Evolutionary conservation across 2,888 invertebrate species (phyloP), one percentile per base, ranked within the genome.

Genomic region (Drosophila kuntzei): DNA sequence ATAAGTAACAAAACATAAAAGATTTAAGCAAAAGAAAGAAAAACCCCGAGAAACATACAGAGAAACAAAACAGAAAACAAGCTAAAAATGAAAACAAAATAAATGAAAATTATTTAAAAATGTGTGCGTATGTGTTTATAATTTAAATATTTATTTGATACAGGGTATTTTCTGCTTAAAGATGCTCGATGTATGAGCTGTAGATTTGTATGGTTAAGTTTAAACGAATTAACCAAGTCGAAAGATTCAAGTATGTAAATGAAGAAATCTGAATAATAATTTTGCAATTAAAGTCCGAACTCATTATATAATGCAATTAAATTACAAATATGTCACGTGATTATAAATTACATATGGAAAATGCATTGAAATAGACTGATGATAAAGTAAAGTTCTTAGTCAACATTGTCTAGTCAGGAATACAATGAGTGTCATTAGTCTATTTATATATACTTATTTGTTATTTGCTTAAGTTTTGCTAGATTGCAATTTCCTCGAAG

Each of bases 61-160:
- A 76, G 47, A 83, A 74, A 66, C 60, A 72, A 58, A 47, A 53
- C 55, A 72, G 47, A 44, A 53, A 82, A 71, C 71, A 64, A 79
- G 67, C 61, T 87, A 88, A 76, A 89, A 82, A 78, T 62, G 62
- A 89, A 84, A 82, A 74, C 64, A 58, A 89, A 83, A 89, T 85
- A 89, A 83, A 87, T 66, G 77, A 85, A 89, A 87, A 83, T 82
- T 78, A 87, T 71, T 81, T 43, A 71, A 81, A 88, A 87, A 61
- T 34, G 11, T 32, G 18, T 34, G 53, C 12, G 18, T 11, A 41
- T 29, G 12, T 16, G 6, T 8, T 18, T 14, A 4, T 47, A 18
- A 12, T 29, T 16, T 29, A 11, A 11, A 14, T 3, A 4, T 14
- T 25, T 9, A 1, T 4, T 14, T 11, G 11, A 12, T 12, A 20